Percentiles rank a stretch among this genome's conserved stretches.
Conservation (phyloP, 2,888 invertebrate species). For the Diarsia mendica region DNA sequence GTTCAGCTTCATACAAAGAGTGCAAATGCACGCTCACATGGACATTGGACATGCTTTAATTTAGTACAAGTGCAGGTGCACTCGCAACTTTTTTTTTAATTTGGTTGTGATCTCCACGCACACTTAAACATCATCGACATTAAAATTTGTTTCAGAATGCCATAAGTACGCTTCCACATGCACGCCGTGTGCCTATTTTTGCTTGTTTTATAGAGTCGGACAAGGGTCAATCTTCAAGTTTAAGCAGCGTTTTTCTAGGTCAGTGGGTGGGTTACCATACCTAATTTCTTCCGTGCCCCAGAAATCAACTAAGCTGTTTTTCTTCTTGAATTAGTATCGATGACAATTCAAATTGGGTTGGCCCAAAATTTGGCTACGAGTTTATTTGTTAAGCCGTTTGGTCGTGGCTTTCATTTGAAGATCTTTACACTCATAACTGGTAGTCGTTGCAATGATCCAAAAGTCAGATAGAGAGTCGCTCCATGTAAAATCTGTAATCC, state of each 20-base stretch:
- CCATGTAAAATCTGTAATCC: no score
- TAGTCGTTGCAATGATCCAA: neutral
- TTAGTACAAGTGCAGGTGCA: neutral
- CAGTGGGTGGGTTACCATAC: neutral
- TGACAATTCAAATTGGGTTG: no score
- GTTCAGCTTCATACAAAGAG: neutral
- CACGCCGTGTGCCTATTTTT: neutral
- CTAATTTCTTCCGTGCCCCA: neutral
- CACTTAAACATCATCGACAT: neutral
- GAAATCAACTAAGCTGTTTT: no score
- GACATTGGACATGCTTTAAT: neutral
- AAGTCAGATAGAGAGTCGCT: neutral
- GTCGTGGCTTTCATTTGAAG: neutral
- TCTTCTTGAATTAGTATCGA: no score
- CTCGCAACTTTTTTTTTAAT: neutral
- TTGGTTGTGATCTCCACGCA: neutral
- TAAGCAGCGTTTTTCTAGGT: neutral
- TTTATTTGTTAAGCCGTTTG: neutral
- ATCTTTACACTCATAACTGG: neutral
- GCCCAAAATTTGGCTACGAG: no score
- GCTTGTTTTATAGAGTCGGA: neutral
- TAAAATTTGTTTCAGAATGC: neutral
- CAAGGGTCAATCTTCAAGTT: neutral
- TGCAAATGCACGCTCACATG: neutral
- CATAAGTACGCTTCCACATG: neutral